Conservation (phyloP, 1,140 invertebrate species). For the Leptinotarsa defecta region DNA sequence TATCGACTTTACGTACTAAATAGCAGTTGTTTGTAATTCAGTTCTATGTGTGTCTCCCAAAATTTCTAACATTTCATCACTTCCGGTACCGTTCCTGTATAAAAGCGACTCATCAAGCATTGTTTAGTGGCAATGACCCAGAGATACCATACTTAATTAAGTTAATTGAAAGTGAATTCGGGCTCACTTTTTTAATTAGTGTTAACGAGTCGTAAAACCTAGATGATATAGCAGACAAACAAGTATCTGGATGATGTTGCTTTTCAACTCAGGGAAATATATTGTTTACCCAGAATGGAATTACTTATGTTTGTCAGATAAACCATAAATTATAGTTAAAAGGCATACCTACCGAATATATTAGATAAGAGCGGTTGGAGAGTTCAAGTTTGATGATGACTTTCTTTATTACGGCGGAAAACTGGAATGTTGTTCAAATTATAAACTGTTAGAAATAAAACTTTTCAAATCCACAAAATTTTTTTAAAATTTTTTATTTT, state of each 20-base stretch:
- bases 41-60: no score
- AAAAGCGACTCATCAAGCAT: neutral
- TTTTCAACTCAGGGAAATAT: neutral
- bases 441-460: no score
- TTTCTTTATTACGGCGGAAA: no score
- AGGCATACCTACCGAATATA: no score
- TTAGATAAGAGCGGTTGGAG: no score
- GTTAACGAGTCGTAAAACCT: neutral
- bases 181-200: neutral
- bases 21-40: neutral
- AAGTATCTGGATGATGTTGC: neutral
- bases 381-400: no score
- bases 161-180: neutral
- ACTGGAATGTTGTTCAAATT: no score
- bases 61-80: neutral
- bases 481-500: no score
- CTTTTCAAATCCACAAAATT: no score
- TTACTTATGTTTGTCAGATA: neutral
- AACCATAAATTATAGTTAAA: neutral
- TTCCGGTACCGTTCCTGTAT: neutral
- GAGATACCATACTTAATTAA: constrained; percentile 1
- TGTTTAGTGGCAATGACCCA: neutral
- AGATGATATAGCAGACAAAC: neutral
- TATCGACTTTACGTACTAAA: neutral
- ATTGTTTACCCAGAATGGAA: no score